Percentiles rank a stretch among this genome's conserved stretches.
These are phyloP conservation scores for Urocyon cinereoargenteus DNA, from an alignment of 2,797 vertebrate species.

Conservation along the genomic window DNA sequence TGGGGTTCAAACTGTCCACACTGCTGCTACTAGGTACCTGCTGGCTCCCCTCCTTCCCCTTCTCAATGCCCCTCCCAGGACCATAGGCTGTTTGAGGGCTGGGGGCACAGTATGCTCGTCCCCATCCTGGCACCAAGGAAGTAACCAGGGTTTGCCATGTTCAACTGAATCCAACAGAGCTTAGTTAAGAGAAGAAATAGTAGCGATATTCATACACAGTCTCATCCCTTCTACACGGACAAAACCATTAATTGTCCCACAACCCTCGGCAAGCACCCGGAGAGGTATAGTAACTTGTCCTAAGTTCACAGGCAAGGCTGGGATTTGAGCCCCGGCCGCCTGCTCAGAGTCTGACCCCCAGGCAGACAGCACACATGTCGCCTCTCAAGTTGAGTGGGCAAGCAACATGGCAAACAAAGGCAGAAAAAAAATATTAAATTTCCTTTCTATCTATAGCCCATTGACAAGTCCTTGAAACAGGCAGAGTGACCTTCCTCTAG, in stretches of 20 bases:
- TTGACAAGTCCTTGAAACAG: neutral
- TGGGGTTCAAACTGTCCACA: neutral
- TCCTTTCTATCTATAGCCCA: too few species aligned
- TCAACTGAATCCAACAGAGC: neutral
- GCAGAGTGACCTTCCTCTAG: neutral
- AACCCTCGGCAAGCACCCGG: neutral
- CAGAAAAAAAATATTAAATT: too few species aligned
- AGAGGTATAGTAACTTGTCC: neutral
- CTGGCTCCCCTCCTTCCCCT: neutral
- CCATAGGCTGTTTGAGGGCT: neutral
- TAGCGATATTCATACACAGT: neutral
- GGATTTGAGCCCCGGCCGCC: neutral
- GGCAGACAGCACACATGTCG: too few species aligned
- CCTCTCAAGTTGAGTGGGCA: neutral
- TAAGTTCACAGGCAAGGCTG: neutral
- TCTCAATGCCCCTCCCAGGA: neutral
- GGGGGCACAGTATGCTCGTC: neutral
- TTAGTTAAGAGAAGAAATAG: neutral
- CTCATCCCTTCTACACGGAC: too few species aligned
- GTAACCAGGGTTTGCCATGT: neutral
- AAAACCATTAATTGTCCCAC: neutral
- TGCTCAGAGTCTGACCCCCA: neutral
- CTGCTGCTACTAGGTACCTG: neutral
- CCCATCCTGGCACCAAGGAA: neutral
- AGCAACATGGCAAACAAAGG: too few species aligned